Conservation (phyloP, 2,113 vertebrate species). For the Bothrops jararaca region DNA sequence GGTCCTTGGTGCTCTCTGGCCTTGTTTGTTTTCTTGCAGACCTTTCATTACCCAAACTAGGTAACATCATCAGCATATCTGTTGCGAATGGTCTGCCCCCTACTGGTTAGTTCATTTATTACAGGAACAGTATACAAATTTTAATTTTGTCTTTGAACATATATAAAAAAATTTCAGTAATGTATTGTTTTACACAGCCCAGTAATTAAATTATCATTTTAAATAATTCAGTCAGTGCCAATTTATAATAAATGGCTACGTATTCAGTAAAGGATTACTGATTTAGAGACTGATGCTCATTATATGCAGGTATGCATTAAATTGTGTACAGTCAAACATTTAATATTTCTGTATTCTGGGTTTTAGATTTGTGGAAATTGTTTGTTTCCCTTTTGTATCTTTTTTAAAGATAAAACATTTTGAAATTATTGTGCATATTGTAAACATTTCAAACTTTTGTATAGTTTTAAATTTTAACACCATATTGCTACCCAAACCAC, state of each 20-base stretch:
- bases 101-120: conserved; percentile 2
- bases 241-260: not conserved
- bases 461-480: not conserved
- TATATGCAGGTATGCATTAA: not conserved
- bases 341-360: not conserved
- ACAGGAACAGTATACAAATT: not conserved
- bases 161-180: not conserved
- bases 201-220: not conserved
- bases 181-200: not conserved
- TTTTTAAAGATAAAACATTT: not conserved
- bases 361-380: not conserved
- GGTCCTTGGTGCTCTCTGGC: no score
- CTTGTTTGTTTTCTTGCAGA: no score
- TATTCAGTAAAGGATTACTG: not conserved
- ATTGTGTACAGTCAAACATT: no score
- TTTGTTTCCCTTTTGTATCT: not conserved
- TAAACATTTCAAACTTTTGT: not conserved
- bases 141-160: not conserved
- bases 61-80: not conserved
- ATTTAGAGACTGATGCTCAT: not conserved
- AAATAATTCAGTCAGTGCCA: not conserved
- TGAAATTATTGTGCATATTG: not conserved
- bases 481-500: not conserved
- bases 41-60: no score
- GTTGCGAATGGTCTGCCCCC: not conserved